Percentiles rank a stretch among this genome's conserved stretches.
Evolutionary conservation across 2,888 invertebrate genomes (phyloP).

Genomic region (Frankliniella intonsa): DNA sequence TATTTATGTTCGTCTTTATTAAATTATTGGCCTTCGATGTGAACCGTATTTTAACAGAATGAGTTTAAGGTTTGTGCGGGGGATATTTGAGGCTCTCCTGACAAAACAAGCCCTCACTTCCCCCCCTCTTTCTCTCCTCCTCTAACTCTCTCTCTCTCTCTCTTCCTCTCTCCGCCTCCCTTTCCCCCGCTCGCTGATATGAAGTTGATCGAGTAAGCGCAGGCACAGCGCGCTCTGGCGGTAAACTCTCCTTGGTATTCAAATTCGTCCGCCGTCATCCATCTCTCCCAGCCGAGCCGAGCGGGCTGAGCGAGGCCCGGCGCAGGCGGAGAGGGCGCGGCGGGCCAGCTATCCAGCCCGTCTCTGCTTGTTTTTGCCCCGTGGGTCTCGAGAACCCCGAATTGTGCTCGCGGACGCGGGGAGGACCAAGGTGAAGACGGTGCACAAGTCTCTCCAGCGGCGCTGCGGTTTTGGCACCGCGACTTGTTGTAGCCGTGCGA

Average conservation of each 20-base stretch:
- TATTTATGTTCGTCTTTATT: no score
- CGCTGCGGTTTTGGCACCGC: neutral
- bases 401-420: no score
- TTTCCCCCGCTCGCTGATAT: conserved; percentile 11
- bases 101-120: neutral
- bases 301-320: neutral
- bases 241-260: conserved; percentile 23
- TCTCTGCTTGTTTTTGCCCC: no score
- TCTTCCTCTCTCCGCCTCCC: neutral
- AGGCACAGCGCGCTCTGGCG: neutral
- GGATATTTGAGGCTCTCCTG: no score
- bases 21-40: no score
- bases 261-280: conserved; percentile 5
- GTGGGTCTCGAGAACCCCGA: no score
- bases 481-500: neutral
- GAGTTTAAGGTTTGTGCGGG: no score
- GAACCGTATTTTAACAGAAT: no score
- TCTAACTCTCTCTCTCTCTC: neutral
- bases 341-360: no score
- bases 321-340: neutral
- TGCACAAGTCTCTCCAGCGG: no score
- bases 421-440: no score
- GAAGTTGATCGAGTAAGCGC: conserved; percentile 17
- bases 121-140: neutral
- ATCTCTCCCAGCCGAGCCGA: neutral